These are phyloP conservation scores for Suricata suricatta DNA, from an alignment of 2,113 vertebrate genomes.

Conservation along the genomic window DNA sequence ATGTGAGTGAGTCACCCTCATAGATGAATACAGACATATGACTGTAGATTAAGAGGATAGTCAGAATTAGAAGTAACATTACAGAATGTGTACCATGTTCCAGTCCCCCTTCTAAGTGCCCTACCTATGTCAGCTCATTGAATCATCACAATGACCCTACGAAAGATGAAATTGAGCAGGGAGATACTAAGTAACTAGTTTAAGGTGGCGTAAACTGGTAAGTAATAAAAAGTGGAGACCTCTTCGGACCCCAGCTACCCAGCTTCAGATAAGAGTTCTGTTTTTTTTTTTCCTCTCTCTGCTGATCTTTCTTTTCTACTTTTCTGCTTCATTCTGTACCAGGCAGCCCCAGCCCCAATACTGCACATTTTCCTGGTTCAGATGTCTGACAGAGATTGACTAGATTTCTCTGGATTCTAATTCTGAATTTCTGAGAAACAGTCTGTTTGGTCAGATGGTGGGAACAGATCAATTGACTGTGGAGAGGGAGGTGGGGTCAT, in stretches of 20 bases:
- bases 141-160: neutral
- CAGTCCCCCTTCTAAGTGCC: neutral
- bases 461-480: neutral
- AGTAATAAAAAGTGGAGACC: neutral
- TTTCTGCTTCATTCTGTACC: neutral
- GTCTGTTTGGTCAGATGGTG: neutral
- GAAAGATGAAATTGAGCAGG: neutral
- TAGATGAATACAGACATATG: neutral
- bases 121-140: neutral
- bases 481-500: neutral
- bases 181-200: neutral
- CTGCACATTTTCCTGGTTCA: neutral
- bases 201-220: neutral
- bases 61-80: neutral
- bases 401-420: neutral
- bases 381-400: neutral
- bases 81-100: too few relatives aligned
- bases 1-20: accelerated
- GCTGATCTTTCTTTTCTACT: neutral
- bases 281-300: neutral
- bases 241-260: neutral
- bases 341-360: too few relatives aligned
- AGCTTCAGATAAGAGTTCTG: neutral
- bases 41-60: neutral
- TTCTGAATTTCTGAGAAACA: neutral